phyloP scores from a whole-genome alignment of 1,140 invertebrate genomes.

The Dendrolimus kikuchii region DNA sequence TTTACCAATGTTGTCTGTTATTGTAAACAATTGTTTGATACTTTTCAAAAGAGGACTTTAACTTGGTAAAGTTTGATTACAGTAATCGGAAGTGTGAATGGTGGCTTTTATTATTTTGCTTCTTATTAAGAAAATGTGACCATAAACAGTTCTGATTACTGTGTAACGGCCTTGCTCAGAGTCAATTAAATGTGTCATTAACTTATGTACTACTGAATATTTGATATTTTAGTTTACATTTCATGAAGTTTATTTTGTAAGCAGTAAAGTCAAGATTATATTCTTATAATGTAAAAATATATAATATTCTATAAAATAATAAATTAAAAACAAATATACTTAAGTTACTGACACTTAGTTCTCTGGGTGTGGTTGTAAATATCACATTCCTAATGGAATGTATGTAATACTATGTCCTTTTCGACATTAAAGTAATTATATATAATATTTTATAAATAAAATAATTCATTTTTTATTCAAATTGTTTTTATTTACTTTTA shows the following conservation, averaged over 20 bases:
- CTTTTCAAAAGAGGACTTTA: not conserved
- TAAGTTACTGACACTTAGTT: too few relatives aligned
- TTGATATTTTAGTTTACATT: too few relatives aligned
- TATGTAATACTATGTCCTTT: conserved; percentile 48
- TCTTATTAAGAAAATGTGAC: conserved; percentile 18
- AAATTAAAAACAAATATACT: not conserved
- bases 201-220: too few relatives aligned
- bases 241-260: not conserved
- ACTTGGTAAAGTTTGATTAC: conserved; percentile 30
- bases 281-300: too few relatives aligned
- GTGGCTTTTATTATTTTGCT: conserved; percentile 12
- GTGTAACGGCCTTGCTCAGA: not conserved
- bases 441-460: conserved; percentile 43
- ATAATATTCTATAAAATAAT: not conserved
- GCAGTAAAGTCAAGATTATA: not conserved
- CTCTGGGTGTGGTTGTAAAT: conserved; percentile 7
- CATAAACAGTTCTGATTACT: conserved; percentile 34
- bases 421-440: conserved; percentile 53
- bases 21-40: conserved; percentile 9
- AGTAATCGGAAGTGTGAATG: conserved; percentile 24
- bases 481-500: conserved; percentile 22
- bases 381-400: conserved; percentile 42
- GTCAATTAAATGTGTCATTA: too few relatives aligned
- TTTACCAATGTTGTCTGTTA: conserved; percentile 22
- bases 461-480: not conserved